Evolutionary conservation across 1,140 invertebrate genomes (phyloP), one percentile per base, ranked within the genome.

Genomic region (Bicyclus anynana): DNA sequence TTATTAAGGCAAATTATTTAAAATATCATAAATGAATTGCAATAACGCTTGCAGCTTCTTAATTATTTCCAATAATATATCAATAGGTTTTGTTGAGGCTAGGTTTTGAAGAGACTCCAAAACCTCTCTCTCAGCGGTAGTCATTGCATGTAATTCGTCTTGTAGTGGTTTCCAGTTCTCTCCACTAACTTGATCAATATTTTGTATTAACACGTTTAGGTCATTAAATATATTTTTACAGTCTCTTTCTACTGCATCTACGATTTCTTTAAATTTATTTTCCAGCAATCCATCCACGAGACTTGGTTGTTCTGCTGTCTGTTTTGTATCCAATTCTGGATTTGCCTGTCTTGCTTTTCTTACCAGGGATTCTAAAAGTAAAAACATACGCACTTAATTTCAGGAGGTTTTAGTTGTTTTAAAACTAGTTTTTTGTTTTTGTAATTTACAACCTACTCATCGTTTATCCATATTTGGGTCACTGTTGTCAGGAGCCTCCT

Each of bases 151-250:
- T 14, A 72, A 29, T 21, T 67, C 53, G 18, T 65, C 46, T 59
- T 69, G 56, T 21, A 72, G 50, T 4, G 62, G 64, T 47, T 67
- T 59, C 9, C 70, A 37, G 29, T 67, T 50, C n/a, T n/a, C 12
- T 44, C 67, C 44, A 37, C 61, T 50, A 20, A 47, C 42, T 10
- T 55, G 14, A 16, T 62, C 42, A 26, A 35, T 55, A 42, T 70
- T 58, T 49, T 71, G 21, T 16, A 73, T 50, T 18, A 20, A 20
- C n/a, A 47, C 20, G 46, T 62, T 47, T 56, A 52, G 17, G 14
- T 26, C 14, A 3, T 26, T n/a, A 27, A 47, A 23, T 47, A 23
- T 14, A 13, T 14, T 47, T 26, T 47, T 26, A 9, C 21, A 47
- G 12, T 47, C 44, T 16, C 5, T 47, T 5, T 14, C 12, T 17